phyloP scores from a whole-genome alignment of 2,888 invertebrate species.

The Byasa hedistus region DNA sequence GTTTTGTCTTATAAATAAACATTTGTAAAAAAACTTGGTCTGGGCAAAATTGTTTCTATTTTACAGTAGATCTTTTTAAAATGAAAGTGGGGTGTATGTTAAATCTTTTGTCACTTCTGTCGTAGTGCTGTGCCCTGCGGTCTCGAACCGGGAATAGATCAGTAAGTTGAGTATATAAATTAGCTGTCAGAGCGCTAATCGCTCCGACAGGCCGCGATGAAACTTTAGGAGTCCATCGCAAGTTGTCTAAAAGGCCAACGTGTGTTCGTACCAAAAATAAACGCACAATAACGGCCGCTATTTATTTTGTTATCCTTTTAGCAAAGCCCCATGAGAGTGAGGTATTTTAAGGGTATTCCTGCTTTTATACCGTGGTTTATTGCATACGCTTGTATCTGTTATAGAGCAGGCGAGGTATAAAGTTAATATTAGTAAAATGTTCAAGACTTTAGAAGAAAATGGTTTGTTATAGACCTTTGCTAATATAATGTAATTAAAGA shows the following conservation, averaged over 20 bases:
- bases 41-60: not conserved
- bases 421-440: not conserved
- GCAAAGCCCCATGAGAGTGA: slow-evolving; percentile 49
- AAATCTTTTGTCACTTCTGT: slow-evolving; percentile 49
- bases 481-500: too few species aligned
- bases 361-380: slow-evolving; percentile 43
- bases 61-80: not conserved
- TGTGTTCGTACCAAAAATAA: slow-evolving; percentile 62
- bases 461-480: too few species aligned
- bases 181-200: slow-evolving; percentile 79
- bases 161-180: slow-evolving; percentile 79
- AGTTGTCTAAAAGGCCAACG: slow-evolving; percentile 69
- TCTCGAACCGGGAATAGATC: slow-evolving; percentile 69
- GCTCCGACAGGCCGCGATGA: slow-evolving; percentile 77
- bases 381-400: not conserved
- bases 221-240: slow-evolving; percentile 75
- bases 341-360: slow-evolving; percentile 16
- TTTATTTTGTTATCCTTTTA: slow-evolving; percentile 70
- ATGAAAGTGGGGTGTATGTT: slow-evolving; percentile 19
- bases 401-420: not conserved
- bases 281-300: slow-evolving; percentile 63
- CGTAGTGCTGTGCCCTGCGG: slow-evolving; percentile 46
- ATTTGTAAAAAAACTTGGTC: not conserved
- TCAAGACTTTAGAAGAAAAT: too few species aligned
- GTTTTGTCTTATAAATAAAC: too few species aligned